Evolutionary conservation across 2,888 invertebrate species (phyloP).

Genomic region (Dastarcus helophoroides): DNA sequence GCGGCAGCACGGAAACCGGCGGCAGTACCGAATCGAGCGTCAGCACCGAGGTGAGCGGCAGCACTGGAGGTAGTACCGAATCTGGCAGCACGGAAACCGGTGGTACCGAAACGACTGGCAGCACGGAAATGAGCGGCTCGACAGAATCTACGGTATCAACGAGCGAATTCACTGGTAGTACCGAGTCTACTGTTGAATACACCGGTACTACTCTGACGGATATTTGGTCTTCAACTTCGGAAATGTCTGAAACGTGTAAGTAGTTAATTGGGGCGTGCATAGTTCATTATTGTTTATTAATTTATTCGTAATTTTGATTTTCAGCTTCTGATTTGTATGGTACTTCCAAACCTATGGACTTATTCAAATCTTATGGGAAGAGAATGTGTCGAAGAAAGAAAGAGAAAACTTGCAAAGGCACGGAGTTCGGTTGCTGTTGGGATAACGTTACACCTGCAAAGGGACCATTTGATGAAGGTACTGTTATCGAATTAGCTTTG

Average conservation of each 20-base stretch:
- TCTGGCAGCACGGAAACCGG: not conserved
- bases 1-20: slow-evolving; percentile 5
- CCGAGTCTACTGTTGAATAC: slow-evolving; percentile 17
- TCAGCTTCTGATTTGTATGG: too few species aligned
- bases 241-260: slow-evolving; percentile 17
- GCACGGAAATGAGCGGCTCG: slow-evolving; percentile 13
- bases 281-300: too few species aligned
- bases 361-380: too few species aligned
- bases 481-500: too few species aligned
- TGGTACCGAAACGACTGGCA: slow-evolving; percentile 12
- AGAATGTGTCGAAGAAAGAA: slow-evolving; percentile 48
- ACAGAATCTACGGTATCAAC: slow-evolving; percentile 14
- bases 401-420: slow-evolving; percentile 46
- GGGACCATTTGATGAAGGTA: slow-evolving; percentile 72
- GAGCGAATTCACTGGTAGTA: slow-evolving; percentile 14
- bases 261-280: too few species aligned
- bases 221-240: slow-evolving; percentile 29
- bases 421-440: slow-evolving; percentile 74
- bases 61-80: not conserved
- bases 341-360: too few species aligned
- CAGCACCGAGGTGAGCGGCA: slow-evolving; percentile 2
- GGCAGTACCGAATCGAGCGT: slow-evolving; percentile 10
- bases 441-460: slow-evolving; percentile 64
- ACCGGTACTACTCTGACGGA: slow-evolving; percentile 19
- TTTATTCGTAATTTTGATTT: too few species aligned